Base-by-base conservation (phyloP, 2,113 vertebrate species). In the Nannobrachium achirus region DNA sequence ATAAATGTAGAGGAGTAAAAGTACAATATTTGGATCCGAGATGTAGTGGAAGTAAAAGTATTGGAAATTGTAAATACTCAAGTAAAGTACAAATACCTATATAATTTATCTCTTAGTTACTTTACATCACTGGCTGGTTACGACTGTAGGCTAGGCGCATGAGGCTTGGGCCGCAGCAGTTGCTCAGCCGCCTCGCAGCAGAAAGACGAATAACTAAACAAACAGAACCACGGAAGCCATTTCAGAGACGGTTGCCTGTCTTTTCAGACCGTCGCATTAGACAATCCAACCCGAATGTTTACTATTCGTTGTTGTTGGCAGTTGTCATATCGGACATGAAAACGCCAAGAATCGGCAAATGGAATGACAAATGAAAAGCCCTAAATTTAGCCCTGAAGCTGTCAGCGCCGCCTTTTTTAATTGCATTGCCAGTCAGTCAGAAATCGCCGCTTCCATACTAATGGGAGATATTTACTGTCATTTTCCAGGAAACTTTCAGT, bases 341-440 rank as follows among this genome's bases (percentile, higher is more conserved):
- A 82, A 84, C 69, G 75, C 64, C 66, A 67, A 56, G 73, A 63
- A 67, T 46, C 73, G 60, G n/a, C n/a, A 63, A 66, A 56, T 56
- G 68, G 79, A 79, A 81, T 82, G 80, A 18, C 75, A 79, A 81
- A 78, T 77, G 70, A 80, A 79, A 76, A 49, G 76, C 71, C n/a
- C 82, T 88, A 83, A 87, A 85, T 78, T 86, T 88, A 87, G 83
- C 87, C 59, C 8, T 33, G n/a, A 71, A 84, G 82, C 86, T 87
- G 86, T 89, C 87, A 87, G 77, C 16, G 41, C 76, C n/a, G n/a
- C 83, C 79, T 70, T 55, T 86, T 87, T 83, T 87, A 85, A 84
- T 88, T 88, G 83, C 62, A 44, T 85, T 84, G 80, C 86, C 76
- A 84, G 84, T 89, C 82, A 71, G 86, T 89, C 86, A 79, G 57